A percentile compares a stretch with the other conserved stretches of the same genome.
Evolutionary conservation across 2,113 vertebrate genomes (phyloP).

Genomic region (Nettapus auritus): DNA sequence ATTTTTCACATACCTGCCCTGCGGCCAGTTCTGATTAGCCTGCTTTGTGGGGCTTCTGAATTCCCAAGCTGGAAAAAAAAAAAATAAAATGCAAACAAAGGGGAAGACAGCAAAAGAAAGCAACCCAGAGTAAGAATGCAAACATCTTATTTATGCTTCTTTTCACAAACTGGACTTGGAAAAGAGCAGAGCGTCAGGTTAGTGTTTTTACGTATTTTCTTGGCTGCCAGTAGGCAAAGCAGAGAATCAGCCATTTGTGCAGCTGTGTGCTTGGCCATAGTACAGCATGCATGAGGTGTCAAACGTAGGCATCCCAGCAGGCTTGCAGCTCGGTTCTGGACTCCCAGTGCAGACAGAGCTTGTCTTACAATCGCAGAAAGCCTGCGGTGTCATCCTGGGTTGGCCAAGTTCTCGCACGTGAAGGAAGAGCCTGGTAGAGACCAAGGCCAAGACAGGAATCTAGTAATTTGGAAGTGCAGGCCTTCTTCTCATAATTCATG

Average conservation of each 20-base stretch:
- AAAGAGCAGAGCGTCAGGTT: neutral
- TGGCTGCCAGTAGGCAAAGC: neutral
- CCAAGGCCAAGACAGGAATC: neutral
- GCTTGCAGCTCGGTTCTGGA: neutral
- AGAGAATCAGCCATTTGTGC: neutral
- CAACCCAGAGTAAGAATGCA: neutral
- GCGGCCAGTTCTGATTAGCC: neutral
- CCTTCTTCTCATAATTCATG: neutral
- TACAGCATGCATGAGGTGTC: neutral
- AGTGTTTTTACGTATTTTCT: neutral
- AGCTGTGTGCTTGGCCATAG: neutral
- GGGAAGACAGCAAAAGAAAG: neutral
- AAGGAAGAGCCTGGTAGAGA: neutral
- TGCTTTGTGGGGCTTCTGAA: neutral
- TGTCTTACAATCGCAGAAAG: neutral
- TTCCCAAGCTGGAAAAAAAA: neutral
- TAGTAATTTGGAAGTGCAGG: neutral
- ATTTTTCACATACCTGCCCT: slow-evolving; percentile 66
- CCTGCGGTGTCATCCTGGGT: neutral
- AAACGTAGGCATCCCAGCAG: neutral
- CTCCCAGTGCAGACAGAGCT: neutral
- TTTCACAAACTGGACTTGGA: neutral
- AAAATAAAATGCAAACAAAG: neutral
- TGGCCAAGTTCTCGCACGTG: neutral
- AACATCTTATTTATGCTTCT: neutral